Evolutionary conservation across 2,888 invertebrate genomes (phyloP), one percentile per base, ranked within the genome.

Genomic region (Rhagophthalmus giganteus): DNA sequence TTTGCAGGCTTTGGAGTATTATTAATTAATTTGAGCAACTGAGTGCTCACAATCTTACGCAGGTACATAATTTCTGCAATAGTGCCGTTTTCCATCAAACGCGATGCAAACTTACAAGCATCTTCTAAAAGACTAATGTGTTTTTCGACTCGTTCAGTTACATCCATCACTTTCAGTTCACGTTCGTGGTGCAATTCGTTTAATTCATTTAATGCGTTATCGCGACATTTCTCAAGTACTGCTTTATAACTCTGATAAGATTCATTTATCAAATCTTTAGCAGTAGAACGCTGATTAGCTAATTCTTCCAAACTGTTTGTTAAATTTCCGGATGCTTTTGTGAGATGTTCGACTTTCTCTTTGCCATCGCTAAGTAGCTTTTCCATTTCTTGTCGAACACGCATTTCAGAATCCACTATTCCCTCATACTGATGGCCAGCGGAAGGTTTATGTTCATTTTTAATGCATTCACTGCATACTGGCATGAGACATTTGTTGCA

Each of bases 81-180:
- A 70, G 91, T 93, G 14, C 93, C 93, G 67, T 88, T 85, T 57
- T 89, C 87, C 48, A 94, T 76, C 33, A 94, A 81, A 60, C 90
- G 83, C 9, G 86, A 81, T 0, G 93, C 87, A 70, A 93, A 95
- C 64, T 87, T 86, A 68, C 89, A 89, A 6, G 93, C 93, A 68
- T 90, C 89, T 66, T 92, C 90, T 55, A 94, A 86, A 64, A 88
- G 86, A 56, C 87, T 88, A 55, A 89, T 86, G 2, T 87, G 88
- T 69, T 90, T 91, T 64, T 90, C 92, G 44, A 94, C 84, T 31
- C 68, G 65, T 30, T 60, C 88, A 68, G 88, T 85, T 54, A 88
- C 79, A 69, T 94, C 93, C 93, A 94, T 94, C 24, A 94, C 87
- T 72, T 88, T 87, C 26, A 94, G 79, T 74, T 94, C 94, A 53